phyloP scores from a whole-genome alignment of 2,888 invertebrate genomes.

The Galerucella nymphaeae region DNA sequence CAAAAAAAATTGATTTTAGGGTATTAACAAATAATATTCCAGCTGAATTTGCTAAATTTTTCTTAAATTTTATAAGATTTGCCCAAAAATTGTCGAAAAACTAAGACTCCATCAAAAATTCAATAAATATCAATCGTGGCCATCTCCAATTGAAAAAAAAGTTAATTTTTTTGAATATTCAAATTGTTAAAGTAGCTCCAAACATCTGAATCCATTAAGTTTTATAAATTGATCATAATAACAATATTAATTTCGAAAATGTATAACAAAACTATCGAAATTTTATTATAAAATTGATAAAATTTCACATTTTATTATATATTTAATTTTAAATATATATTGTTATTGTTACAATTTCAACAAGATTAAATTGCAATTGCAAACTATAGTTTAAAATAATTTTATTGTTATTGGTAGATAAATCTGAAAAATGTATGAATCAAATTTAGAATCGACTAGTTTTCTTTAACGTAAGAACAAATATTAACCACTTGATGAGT shows the following conservation, averaged over 20 bases:
- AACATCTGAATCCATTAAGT: too few species aligned
- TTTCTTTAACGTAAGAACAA: slow-evolving; percentile 2
- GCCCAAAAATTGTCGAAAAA: not conserved
- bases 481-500: slow-evolving; percentile 27
- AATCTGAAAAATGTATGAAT: slow-evolving; percentile 15
- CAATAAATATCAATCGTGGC: not conserved
- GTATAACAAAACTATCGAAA: not conserved
- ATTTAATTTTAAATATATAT: not conserved
- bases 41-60: not conserved
- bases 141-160: too few species aligned
- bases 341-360: not conserved
- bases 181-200: too few species aligned
- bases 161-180: too few species aligned
- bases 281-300: not conserved
- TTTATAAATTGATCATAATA: not conserved
- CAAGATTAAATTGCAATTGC: too few species aligned
- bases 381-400: not conserved
- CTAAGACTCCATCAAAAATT: not conserved
- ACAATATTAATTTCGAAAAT: not conserved
- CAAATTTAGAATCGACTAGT: not conserved
- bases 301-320: not conserved
- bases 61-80: not conserved
- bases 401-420: not conserved
- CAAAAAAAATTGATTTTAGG: too few species aligned
- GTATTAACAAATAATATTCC: not conserved